Conservation (phyloP, 2,888 invertebrate genomes). For the Harmothoe impar region DNA sequence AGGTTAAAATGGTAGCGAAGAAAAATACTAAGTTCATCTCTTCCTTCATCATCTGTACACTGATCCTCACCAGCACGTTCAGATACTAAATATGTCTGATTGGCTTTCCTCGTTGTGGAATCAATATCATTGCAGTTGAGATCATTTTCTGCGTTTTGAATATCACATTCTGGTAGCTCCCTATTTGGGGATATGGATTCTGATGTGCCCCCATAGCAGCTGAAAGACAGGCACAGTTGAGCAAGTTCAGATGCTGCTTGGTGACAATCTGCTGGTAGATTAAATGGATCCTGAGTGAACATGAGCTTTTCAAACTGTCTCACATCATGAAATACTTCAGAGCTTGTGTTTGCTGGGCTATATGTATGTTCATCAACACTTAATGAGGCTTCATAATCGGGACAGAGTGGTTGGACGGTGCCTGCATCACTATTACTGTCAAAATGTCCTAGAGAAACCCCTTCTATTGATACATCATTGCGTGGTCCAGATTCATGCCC, state of each 20-base stretch:
- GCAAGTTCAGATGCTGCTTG: neutral
- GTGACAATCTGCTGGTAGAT: neutral
- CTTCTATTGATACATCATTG: too few relatives aligned
- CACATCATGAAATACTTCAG: too few relatives aligned
- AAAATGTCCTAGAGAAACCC: too few relatives aligned
- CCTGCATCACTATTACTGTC: too few relatives aligned
- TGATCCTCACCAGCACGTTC: neutral
- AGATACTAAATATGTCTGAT: neutral
- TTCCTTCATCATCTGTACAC: neutral
- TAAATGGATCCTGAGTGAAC: slow-evolving; percentile 1
- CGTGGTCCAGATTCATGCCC: too few relatives aligned
- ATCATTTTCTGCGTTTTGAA: neutral
- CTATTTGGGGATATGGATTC: neutral
- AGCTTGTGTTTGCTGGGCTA: too few relatives aligned
- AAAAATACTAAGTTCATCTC: neutral
- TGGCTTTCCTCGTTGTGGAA: neutral
- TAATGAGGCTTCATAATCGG: too few relatives aligned
- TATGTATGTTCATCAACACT: too few relatives aligned
- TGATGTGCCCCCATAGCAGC: slow-evolving; percentile 12
- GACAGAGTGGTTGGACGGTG: too few relatives aligned
- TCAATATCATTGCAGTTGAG: neutral
- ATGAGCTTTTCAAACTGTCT: neutral
- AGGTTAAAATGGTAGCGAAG: slow-evolving; percentile 5
- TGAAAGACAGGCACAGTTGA: slow-evolving; percentile 3
- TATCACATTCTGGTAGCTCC: slow-evolving; percentile 12